Conservation (phyloP, 1,140 invertebrate genomes). For the Tigriopus japonicus region DNA sequence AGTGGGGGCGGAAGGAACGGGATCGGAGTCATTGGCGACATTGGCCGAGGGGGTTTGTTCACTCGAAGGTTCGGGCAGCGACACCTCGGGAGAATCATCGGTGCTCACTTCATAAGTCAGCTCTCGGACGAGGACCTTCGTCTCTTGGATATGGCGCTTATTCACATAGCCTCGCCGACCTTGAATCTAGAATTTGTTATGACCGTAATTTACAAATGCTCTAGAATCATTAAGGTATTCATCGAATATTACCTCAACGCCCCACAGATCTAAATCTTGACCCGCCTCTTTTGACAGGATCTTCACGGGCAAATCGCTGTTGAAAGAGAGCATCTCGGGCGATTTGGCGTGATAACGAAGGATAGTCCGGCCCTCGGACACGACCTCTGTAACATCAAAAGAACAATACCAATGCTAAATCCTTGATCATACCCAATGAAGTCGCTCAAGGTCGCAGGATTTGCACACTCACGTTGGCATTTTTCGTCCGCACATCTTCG, state of each 20-base stretch:
- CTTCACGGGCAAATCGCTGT: not conserved
- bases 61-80: not conserved
- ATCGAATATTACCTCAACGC: slow-evolving; percentile 13
- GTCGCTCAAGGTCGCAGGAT: too few species aligned
- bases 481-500: slow-evolving; percentile 2
- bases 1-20: not conserved
- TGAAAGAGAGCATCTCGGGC: not conserved
- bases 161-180: slow-evolving; percentile 1
- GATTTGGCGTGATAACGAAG: slow-evolving; percentile 3
- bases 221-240: too few species aligned
- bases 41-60: not conserved
- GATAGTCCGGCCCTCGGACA: slow-evolving; percentile 4
- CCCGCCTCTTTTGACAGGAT: slow-evolving; percentile 11
- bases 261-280: slow-evolving; percentile 3
- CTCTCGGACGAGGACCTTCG: not conserved
- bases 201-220: too few species aligned
- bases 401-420: too few species aligned
- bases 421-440: too few species aligned
- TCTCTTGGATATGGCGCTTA: slow-evolving; percentile 5
- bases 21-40: not conserved
- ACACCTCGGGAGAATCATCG: not conserved
- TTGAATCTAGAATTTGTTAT: slow-evolving; percentile 9
- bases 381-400: slow-evolving; percentile 4
- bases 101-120: not conserved
- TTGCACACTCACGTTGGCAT: not conserved